Conservation (phyloP, 2,888 invertebrate genomes). For the Cremastobaeus sp. region DNA sequence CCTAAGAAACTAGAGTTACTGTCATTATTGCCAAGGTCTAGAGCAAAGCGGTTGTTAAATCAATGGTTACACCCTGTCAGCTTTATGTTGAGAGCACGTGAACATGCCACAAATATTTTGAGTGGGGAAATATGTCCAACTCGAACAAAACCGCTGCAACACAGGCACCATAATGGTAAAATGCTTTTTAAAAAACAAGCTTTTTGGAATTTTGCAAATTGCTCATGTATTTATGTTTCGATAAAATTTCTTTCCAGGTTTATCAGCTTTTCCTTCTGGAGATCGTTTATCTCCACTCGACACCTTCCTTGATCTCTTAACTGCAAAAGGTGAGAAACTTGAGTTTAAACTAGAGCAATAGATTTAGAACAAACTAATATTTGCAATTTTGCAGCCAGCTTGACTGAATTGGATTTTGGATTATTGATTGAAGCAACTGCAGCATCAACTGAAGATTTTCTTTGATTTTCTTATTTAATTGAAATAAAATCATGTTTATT, state of each 20-base stretch:
- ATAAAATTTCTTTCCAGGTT: conserved; percentile 78
- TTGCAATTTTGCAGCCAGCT: conserved; percentile 81
- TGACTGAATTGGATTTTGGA: conserved; percentile 91
- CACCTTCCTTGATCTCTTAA: conserved; percentile 89
- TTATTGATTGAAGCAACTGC: conserved; percentile 90
- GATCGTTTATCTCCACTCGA: conserved; percentile 88
- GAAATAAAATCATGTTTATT: neutral
- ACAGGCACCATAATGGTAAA: conserved; percentile 73
- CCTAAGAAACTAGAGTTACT: conserved; percentile 86
- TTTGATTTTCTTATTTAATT: conserved; percentile 62
- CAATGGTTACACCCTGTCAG: conserved; percentile 89
- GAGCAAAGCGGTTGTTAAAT: conserved; percentile 87
- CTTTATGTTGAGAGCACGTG: conserved; percentile 87
- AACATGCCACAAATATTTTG: conserved; percentile 89
- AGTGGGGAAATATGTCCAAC: conserved; percentile 82
- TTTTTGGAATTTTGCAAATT: neutral
- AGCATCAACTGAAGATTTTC: conserved; percentile 81
- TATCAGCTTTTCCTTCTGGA: conserved; percentile 85
- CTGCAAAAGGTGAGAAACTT: conserved; percentile 88
- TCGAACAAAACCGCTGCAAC: conserved; percentile 72
- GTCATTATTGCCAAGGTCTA: conserved; percentile 86
- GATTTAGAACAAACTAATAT: neutral
- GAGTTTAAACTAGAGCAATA: neutral
- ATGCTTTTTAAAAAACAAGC: neutral
- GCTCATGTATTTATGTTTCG: conserved; percentile 7